These are phyloP conservation scores for Protonibea diacanthus DNA, from an alignment of 2,797 vertebrate species.

Conservation along the genomic window DNA sequence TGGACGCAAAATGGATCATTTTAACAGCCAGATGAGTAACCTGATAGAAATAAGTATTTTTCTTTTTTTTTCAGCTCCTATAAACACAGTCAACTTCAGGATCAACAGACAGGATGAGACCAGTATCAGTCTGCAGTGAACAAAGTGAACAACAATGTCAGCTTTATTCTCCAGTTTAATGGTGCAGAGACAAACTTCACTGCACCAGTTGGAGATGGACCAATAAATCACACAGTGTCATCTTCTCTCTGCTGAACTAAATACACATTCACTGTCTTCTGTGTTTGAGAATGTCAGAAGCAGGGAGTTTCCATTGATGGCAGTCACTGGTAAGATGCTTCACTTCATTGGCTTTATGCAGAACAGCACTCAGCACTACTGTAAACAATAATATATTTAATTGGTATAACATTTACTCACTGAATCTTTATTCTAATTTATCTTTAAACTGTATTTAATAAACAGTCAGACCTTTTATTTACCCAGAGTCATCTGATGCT, in stretches of 20 bases:
- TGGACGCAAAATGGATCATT: no score
- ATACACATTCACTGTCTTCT: slow-evolving; percentile 33
- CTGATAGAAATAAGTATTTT: no score
- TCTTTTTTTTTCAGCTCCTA: neutral
- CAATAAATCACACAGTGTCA: slow-evolving; percentile 8
- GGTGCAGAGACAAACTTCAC: neutral
- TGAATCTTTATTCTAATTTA: no score
- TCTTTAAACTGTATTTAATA: fast-evolving
- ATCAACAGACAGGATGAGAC: slow-evolving; percentile 14
- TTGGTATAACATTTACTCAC: no score
- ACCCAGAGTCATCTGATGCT: no score
- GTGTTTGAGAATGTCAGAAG: slow-evolving; percentile 9
- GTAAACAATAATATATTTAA: no score
- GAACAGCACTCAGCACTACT: no score
- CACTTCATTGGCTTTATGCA: no score
- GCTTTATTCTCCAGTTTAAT: slow-evolving; percentile 20
- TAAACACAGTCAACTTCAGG: neutral
- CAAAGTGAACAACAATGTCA: neutral
- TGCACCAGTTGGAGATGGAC: slow-evolving; percentile 7
- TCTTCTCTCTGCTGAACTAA: slow-evolving; percentile 19
- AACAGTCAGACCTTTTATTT: no score
- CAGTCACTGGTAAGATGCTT: neutral
- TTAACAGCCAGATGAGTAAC: no score
- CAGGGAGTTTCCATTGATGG: neutral
- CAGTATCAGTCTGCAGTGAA: slow-evolving; percentile 41